A percentile compares a stretch with the other conserved stretches of the same genome.
Evolutionary conservation across 1,140 invertebrate species (phyloP).

Genomic region (Eumaeus atala): DNA sequence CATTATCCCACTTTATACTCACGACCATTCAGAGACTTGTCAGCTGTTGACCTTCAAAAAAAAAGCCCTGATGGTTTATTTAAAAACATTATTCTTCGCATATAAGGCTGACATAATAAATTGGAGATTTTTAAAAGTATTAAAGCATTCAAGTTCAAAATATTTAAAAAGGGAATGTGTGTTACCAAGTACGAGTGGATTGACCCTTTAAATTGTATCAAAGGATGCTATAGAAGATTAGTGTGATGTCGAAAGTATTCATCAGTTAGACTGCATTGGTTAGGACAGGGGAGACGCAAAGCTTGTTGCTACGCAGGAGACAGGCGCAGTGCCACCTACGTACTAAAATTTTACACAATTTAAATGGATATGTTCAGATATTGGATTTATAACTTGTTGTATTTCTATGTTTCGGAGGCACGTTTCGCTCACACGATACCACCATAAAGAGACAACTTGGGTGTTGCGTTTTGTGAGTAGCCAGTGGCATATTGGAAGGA

Average conservation of each 20-base stretch:
- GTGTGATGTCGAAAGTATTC: slow-evolving; percentile 54
- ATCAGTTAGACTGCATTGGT: slow-evolving; percentile 58
- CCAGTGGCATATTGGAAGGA: no score
- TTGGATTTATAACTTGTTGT: not conserved
- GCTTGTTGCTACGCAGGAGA: slow-evolving; percentile 47
- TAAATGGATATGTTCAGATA: slow-evolving; percentile 13
- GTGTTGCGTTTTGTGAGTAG: no score
- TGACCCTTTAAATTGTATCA: slow-evolving; percentile 17
- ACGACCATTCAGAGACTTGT: no score
- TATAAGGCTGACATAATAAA: no score
- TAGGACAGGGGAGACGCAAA: slow-evolving; percentile 41
- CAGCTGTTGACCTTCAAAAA: no score
- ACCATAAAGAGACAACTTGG: no score
- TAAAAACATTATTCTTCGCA: no score
- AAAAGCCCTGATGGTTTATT: no score
- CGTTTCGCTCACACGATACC: no score
- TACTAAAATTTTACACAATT: slow-evolving; percentile 25
- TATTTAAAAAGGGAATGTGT: slow-evolving; percentile 11
- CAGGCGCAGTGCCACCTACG: slow-evolving; percentile 35
- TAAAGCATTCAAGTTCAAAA: not conserved
- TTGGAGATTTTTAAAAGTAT: no score
- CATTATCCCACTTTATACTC: no score
- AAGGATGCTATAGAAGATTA: slow-evolving; percentile 17
- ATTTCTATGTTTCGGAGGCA: no score
- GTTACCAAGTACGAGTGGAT: slow-evolving; percentile 19